phyloP scores from a whole-genome alignment of 2,113 vertebrate species.

The Abramis brama region DNA sequence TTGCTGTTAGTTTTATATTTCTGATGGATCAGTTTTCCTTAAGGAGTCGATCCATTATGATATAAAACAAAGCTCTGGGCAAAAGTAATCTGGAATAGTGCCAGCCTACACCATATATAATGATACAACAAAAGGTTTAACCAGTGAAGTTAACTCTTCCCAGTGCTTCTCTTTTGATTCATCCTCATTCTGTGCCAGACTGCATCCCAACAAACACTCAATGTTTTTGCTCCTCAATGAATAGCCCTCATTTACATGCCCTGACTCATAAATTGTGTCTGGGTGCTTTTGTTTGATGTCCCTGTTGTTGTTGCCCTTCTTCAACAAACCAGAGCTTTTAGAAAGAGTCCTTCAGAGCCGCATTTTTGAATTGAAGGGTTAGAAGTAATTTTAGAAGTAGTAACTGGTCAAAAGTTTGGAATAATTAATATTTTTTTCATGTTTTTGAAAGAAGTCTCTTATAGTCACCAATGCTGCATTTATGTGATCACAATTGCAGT shows the following conservation, averaged over 20 bases:
- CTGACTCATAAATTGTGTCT: slow-evolving; percentile 48
- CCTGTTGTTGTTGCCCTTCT: background rate
- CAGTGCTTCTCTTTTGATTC: slow-evolving; percentile 15
- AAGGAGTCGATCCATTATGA: background rate
- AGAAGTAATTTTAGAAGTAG: too few species aligned
- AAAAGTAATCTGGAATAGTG: slow-evolving; percentile 16
- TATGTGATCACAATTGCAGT: too few species aligned
- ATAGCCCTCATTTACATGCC: slow-evolving; percentile 25
- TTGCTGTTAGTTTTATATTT: background rate
- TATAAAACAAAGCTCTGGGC: background rate
- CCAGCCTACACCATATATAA: background rate
- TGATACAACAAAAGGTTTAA: background rate
- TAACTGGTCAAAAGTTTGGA: too few species aligned
- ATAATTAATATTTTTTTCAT: too few species aligned
- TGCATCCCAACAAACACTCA: slow-evolving; percentile 2
- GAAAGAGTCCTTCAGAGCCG: background rate
- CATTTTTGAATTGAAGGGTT: background rate
- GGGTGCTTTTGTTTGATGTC: slow-evolving; percentile 28
- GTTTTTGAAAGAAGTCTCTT: too few species aligned
- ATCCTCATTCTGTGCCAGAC: slow-evolving; percentile 26
- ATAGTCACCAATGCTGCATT: too few species aligned
- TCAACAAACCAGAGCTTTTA: background rate
- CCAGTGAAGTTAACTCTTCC: slow-evolving; percentile 36
- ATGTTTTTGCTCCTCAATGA: background rate
- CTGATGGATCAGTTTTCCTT: slow-evolving; percentile 12